A percentile compares a stretch with the other conserved stretches of the same genome.
phyloP scores from a whole-genome alignment of 2,797 vertebrate species.

The Sebastolobus alascanus region DNA sequence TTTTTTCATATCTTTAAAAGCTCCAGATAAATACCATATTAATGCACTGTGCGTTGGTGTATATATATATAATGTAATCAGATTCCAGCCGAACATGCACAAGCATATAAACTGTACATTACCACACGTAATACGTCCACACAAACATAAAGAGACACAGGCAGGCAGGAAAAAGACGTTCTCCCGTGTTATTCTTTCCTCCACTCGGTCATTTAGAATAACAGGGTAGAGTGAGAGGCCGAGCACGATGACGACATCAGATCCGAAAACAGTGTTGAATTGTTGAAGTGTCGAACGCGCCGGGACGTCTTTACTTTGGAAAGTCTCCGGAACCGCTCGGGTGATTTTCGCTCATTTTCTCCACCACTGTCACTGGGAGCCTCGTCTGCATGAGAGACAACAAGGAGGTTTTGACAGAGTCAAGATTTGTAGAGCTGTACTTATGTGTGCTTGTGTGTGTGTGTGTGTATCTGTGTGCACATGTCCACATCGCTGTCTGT shows the following conservation, averaged over 20 bases:
- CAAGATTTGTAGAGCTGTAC: conserved; percentile 41
- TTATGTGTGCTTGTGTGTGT: conserved; percentile 1
- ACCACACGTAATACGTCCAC: conserved; percentile 3
- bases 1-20: conserved; percentile 15
- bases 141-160: conserved; percentile 48
- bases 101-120: conserved; percentile 14
- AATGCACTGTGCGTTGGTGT: background rate
- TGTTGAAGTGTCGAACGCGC: conserved; percentile 74
- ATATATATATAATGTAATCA: background rate
- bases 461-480: background rate
- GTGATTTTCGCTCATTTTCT: conserved; percentile 76
- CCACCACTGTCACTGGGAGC: conserved; percentile 64
- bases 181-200: conserved; percentile 82
- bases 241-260: conserved; percentile 76
- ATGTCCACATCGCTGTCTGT: conserved; percentile 39
- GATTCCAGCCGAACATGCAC: conserved; percentile 7
- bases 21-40: background rate
- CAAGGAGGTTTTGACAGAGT: conserved; percentile 58
- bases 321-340: conserved; percentile 61
- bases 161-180: conserved; percentile 60
- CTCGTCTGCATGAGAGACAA: conserved; percentile 59
- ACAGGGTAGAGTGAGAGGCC: conserved; percentile 72
- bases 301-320: conserved; percentile 79
- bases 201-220: conserved; percentile 79
- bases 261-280: conserved; percentile 78